Evolutionary conservation across 1,140 invertebrate species (phyloP), one percentile per base, ranked within the genome.

Genomic region (Drosophila mauritiana): DNA sequence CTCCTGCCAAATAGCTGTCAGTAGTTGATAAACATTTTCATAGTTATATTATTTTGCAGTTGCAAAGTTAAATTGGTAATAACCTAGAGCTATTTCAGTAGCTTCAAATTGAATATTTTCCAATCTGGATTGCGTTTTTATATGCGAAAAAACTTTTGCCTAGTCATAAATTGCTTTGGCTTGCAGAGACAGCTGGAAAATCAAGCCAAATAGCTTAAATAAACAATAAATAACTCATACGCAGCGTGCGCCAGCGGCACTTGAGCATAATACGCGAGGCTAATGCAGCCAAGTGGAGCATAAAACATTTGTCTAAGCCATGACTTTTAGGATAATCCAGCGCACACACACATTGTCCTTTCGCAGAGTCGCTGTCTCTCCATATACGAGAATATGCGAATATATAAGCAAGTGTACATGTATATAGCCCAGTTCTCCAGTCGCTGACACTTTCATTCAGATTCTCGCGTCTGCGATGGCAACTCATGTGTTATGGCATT

Each of bases 141-240:
- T 22, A 34, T 31, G 25, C 37, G 27, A 15, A 5, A 36, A 12
- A 53, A 53, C 31, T 10, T 54, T 43, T 31, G 67, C 54, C 20
- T 52, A 45, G 58, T 72, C 72, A 73, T 81, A 81, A 76, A 84
- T 85, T 46, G 56, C 64, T 39, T 77, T 77, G 57, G 36, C 51
- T 36, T 36, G 17, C 51, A 68, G 63, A 55, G 73, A 40, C 64
- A 52, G 68, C 67, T 64, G 59, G 54, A 64, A 74, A 75, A 56
- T 58, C 64, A 59, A 49, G 67, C 39, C 57, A 56, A 75, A 75
- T 75, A 64, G 73, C 70, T 55, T 73, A 57, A 56, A 52, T 65
- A 58, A 46, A 80, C 45, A 62, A 86, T 88, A 86, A 78, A 85
- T 86, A 75, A 80, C 83, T 82, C 78, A 88, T 82, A 82, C 75